phyloP scores from a whole-genome alignment of 2,888 invertebrate species.

The Siphonodentalium dalli region DNA sequence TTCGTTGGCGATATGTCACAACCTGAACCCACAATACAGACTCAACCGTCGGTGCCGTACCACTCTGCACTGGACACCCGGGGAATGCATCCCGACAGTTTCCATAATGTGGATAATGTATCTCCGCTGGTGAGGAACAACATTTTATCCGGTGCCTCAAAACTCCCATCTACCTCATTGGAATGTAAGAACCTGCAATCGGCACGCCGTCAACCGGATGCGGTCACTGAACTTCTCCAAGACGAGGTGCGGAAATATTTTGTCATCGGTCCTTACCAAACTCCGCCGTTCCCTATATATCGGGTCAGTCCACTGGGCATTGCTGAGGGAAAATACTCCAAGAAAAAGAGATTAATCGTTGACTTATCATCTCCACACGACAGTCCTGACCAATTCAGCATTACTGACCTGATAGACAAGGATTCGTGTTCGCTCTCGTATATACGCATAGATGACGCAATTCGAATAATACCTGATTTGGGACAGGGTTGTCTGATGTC shows the following conservation, averaged over 20 bases:
- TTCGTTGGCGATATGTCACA: too few relatives aligned
- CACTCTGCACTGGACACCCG: too few relatives aligned
- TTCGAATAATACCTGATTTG: constrained; percentile 11
- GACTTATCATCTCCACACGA: constrained; percentile 33
- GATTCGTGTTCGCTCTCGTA: constrained; percentile 20
- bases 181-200: constrained; percentile 27
- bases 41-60: too few relatives aligned
- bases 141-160: too few relatives aligned
- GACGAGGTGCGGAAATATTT: constrained; percentile 25
- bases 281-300: constrained; percentile 15
- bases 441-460: constrained; percentile 31
- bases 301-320: constrained; percentile 27
- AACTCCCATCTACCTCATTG: too few relatives aligned
- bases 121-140: too few relatives aligned
- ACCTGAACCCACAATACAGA: too few relatives aligned
- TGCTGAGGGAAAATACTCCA: constrained; percentile 26
- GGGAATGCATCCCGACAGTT: too few relatives aligned
- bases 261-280: constrained; percentile 22
- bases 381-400: constrained; percentile 13
- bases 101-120: too few relatives aligned
- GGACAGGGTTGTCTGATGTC: constrained; percentile 16
- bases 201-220: constrained; percentile 12
- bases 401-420: constrained; percentile 32
- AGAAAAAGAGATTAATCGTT: constrained; percentile 26
- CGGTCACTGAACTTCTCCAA: constrained; percentile 13